These are phyloP conservation scores for Rhagonycha fulva DNA, from an alignment of 2,888 invertebrate genomes.

Conservation along the genomic window DNA sequence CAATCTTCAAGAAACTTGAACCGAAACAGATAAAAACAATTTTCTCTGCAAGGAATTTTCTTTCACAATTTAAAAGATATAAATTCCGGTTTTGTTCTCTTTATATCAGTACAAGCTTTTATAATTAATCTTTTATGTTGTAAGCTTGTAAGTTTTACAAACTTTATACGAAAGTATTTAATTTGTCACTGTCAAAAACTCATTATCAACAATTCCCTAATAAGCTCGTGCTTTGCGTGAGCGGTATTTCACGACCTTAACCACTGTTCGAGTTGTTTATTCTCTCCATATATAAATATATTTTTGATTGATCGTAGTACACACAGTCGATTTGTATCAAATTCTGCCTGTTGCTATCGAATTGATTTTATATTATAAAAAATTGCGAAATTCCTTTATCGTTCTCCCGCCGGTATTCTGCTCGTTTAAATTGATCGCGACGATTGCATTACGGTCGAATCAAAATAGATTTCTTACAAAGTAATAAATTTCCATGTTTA, in stretches of 20 bases:
- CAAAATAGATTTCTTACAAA: background rate
- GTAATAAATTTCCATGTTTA: background rate
- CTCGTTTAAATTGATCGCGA: background rate
- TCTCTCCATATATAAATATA: background rate
- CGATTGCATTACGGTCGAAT: background rate
- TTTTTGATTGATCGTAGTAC: background rate
- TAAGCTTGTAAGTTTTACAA: background rate
- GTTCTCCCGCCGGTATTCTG: background rate
- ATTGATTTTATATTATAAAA: background rate
- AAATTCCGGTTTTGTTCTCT: background rate
- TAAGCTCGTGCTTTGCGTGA: conserved; percentile 6
- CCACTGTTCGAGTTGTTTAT: background rate
- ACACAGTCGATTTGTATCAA: background rate
- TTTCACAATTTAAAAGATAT: conserved; percentile 3
- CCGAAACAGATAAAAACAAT: background rate
- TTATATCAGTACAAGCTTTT: background rate
- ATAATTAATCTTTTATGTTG: background rate
- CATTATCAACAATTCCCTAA: background rate
- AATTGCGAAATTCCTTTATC: background rate
- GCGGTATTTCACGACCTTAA: conserved; percentile 7
- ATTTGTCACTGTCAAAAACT: conserved; percentile 5
- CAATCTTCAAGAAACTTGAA: background rate
- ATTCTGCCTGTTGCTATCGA: background rate
- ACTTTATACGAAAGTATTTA: conserved; percentile 4
- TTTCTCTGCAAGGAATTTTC: background rate